Evolutionary conservation across 2,888 invertebrate genomes (phyloP).

Genomic region (Chromoteleia sp.): DNA sequence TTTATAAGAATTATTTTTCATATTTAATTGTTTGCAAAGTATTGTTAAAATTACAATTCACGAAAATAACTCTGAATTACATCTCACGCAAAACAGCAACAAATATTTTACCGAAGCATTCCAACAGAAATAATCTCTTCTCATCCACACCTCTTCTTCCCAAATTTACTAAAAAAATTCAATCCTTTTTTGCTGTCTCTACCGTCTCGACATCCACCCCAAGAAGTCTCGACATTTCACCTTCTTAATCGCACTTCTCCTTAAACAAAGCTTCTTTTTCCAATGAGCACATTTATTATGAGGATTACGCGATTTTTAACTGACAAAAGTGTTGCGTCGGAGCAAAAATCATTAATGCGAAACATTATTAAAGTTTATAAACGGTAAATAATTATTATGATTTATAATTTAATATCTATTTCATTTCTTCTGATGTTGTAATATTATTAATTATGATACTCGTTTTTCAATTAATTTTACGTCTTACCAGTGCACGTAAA

Average conservation of each 20-base stretch:
- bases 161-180: slow-evolving; percentile 22
- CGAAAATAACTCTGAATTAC: slow-evolving; percentile 22
- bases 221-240: slow-evolving; percentile 54
- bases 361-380: slow-evolving; percentile 16
- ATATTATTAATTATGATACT: no score
- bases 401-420: not conserved
- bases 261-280: slow-evolving; percentile 65
- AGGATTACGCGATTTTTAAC: slow-evolving; percentile 43
- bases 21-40: not conserved
- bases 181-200: slow-evolving; percentile 25
- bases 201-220: slow-evolving; percentile 41
- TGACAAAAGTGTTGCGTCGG: slow-evolving; percentile 13
- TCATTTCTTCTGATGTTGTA: no score
- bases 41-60: slow-evolving; percentile 4
- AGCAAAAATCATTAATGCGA: slow-evolving; percentile 23
- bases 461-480: no score
- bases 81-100: slow-evolving; percentile 6
- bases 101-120: slow-evolving; percentile 22
- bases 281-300: slow-evolving; percentile 43
- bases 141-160: slow-evolving; percentile 19
- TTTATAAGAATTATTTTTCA: no score
- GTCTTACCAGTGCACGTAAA: no score
- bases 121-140: slow-evolving; percentile 44
- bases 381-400: not conserved
- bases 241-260: slow-evolving; percentile 51